These are phyloP conservation scores for Forpus xanthops DNA, from an alignment of 2,797 vertebrate species.

Conservation along the genomic window DNA sequence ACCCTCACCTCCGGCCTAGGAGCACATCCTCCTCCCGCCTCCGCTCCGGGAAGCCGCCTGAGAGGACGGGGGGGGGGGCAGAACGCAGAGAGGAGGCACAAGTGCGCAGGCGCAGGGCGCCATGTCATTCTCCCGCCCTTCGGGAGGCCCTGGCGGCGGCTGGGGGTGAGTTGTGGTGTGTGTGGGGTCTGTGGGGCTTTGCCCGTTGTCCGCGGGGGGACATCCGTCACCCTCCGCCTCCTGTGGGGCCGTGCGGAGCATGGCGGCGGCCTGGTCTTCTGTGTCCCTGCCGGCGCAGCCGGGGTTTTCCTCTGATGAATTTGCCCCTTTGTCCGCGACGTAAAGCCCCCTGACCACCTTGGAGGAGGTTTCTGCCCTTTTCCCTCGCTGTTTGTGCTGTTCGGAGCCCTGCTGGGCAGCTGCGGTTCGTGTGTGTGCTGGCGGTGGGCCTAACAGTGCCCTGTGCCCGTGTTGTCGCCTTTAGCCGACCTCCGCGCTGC, in stretches of 20 bases:
- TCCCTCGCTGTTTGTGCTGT: background rate
- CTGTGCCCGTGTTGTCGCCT: background rate
- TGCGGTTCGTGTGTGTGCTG: background rate
- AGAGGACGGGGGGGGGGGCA: accelerated
- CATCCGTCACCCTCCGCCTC: background rate
- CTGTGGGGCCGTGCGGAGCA: background rate
- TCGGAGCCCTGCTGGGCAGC: background rate
- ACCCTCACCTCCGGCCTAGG: accelerated
- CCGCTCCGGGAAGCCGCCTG: accelerated
- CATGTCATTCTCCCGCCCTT: accelerated
- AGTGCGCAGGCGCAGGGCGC: background rate
- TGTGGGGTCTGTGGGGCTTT: accelerated
- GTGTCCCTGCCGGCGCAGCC: background rate
- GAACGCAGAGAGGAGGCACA: background rate
- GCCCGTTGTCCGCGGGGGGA: background rate
- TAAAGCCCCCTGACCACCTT: background rate
- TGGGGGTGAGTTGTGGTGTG: background rate
- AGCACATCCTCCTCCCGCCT: accelerated
- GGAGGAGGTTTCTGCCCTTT: background rate
- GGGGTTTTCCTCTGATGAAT: accelerated
- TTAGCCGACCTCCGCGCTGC: background rate
- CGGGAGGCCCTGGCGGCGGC: accelerated
- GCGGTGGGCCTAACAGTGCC: background rate
- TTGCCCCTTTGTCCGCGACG: too few species aligned
- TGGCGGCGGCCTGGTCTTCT: background rate